phyloP scores from a whole-genome alignment of 2,113 vertebrate genomes.

The Glaucomys volans region DNA sequence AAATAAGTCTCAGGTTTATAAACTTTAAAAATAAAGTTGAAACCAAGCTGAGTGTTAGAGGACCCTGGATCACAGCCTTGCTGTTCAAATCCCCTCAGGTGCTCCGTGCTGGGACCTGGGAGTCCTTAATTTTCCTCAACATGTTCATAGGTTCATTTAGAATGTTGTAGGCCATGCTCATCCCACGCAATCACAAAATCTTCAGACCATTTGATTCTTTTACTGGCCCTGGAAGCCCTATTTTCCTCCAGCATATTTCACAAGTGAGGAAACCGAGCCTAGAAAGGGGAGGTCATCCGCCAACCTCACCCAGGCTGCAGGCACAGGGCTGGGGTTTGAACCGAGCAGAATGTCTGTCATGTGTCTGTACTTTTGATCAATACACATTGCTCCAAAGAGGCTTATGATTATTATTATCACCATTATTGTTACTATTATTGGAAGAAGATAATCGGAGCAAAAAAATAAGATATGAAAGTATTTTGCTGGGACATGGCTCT shows the following conservation, averaged over 20 bases:
- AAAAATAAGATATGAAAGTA: not conserved
- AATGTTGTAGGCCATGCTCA: not conserved
- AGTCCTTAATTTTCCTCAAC: not conserved
- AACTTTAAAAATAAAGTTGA: not conserved
- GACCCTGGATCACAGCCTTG: not conserved
- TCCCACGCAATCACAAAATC: no score
- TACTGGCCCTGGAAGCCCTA: not conserved
- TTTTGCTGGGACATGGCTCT: not conserved
- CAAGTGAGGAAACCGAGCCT: not conserved
- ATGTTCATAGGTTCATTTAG: rapidly evolving
- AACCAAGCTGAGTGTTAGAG: not conserved
- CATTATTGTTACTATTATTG: not conserved
- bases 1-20: conserved; percentile 70
- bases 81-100: rapidly evolving
- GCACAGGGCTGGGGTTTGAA: not conserved
- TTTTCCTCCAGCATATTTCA: not conserved
- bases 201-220: not conserved
- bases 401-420: not conserved
- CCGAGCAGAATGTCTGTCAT: rapidly evolving
- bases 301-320: rapidly evolving
- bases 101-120: not conserved
- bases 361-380: not conserved
- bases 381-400: no score
- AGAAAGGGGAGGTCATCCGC: not conserved
- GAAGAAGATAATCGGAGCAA: not conserved